A percentile compares a stretch with the other conserved stretches of the same genome.
Conservation (phyloP, 2,888 invertebrate genomes). For the Argyra leucocephala region DNA sequence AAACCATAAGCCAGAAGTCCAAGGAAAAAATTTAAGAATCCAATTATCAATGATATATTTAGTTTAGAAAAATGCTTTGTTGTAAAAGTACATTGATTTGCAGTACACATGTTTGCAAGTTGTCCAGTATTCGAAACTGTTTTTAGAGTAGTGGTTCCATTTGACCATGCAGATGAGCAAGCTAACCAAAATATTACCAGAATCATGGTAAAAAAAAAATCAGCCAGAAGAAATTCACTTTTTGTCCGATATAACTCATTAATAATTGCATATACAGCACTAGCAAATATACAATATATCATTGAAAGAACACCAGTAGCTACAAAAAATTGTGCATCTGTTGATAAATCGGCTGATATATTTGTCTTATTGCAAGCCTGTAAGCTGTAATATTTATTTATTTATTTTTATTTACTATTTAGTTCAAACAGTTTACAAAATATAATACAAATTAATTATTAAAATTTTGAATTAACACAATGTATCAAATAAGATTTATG, state of each 20-base stretch:
- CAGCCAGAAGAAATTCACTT: conserved; percentile 45
- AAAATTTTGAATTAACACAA: no score
- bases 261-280: conserved; percentile 45
- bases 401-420: no score
- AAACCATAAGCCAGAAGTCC: conserved; percentile 64
- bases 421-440: no score
- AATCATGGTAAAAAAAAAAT: conserved; percentile 53
- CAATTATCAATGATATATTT: conserved; percentile 56
- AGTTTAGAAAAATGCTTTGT: conserved; percentile 48
- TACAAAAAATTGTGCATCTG: conserved; percentile 58
- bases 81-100: background rate
- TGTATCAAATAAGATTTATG: no score
- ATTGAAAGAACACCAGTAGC: conserved; percentile 60
- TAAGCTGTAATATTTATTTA: no score
- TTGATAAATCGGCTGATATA: conserved; percentile 43
- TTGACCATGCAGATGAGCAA: conserved; percentile 59
- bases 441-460: no score
- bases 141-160: conserved; percentile 52
- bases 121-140: conserved; percentile 38
- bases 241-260: conserved; percentile 45
- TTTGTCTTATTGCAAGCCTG: conserved; percentile 19
- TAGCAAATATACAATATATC: conserved; percentile 48
- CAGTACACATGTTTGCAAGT: conserved; percentile 17
- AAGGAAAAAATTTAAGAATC: conserved; percentile 60
- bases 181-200: conserved; percentile 59